Evolutionary conservation across 37 sponge, comb jelly and placozoan species (phyloP), one percentile per base, ranked within the genome.

Genomic region (Spongia lamella): DNA sequence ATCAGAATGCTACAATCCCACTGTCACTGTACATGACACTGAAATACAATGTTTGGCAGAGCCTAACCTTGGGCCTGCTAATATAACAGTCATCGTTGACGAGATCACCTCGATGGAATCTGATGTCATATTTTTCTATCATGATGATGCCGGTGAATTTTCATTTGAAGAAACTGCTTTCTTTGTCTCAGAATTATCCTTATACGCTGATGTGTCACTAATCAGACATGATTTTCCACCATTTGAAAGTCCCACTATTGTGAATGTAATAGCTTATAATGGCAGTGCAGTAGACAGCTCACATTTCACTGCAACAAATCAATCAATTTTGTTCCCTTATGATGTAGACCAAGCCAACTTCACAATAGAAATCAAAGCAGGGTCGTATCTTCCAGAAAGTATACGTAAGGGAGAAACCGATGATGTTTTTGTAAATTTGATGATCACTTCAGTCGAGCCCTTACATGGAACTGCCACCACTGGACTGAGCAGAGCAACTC

Each of bases 61-160:
- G n/a, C 85, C 95, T 17, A 79, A 84, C 71, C 85, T 90, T 26
- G 90, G 90, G 1, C 84, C 88, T 36, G 73, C 85, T 24, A 90
- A 76, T 43, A 67, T 94, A 29, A 81, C 80, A 1, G 75, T 94
- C 13, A 38, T 80, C 16, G 81, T 90, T 5, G 95, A 94, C 59
- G 78, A 73, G 1, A 43, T 78, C 19, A 36, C 74, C 0, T 84
- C 85, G 3, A 63, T 30, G 5, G 51, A 55, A 3, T 75, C 78
- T 33, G 21, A 43, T 50, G 76, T 90, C 24, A 72, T 61, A 26
- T 94, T 90, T 66, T 63, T 75, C 47, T 73, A 86, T 54, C 90
- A 84, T 40, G 95, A 94, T 64, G 67, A 94, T 63, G 79, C 91
- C 38, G 95, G 91, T 7, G 77, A 51, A 62, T 79, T 94, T 52